Base-by-base conservation (phyloP, 2,797 vertebrate genomes). In the Vireo griseus region DNA sequence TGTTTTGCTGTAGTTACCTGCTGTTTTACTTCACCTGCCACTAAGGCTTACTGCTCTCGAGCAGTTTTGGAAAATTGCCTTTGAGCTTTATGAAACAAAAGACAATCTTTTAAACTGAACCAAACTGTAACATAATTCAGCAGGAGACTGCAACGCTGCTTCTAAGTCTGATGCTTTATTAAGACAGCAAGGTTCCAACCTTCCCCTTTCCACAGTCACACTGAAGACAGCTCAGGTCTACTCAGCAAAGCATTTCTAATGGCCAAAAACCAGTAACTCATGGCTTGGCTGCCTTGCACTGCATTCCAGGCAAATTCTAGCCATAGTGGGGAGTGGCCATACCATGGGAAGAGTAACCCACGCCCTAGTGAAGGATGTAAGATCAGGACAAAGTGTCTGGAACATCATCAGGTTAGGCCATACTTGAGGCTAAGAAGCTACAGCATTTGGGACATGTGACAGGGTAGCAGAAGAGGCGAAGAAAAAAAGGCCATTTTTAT, bases 11-110 rank as follows among this genome's bases (percentile, higher is more conserved):
- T 51, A 89, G 89, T 48, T 80, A 82, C 75, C 81, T 82, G 84
- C 86, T 93, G 94, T 15, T 97, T 94, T 85, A 54, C 50, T 85
- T 92, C 57, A 77, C 59, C 29, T 78, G 57, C 81, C 45, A 65
- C 45, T 91, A 45, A 72, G 65, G 42, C 69, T 57, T 61, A 51
- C 35, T 57, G 62, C 31, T 86, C 69, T 73, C 22, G 40, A 90
- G 68, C 63, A 62, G 47, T 40, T 95, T 66, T 40, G 17, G 16
- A 78, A 94, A 91, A 62, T 35, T 77, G 25, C 69, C 84, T 88
- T 62, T 65, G 69, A 87, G 50, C 24, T 86, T 88, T 80, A 79
- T 51, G 71, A 85, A 93, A 83, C 13, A 58, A 57, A 83, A 72
- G 29, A 76, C 55, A 83, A 76, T 80, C 90, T 91, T 59, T 74